phyloP scores from a whole-genome alignment of 2,113 vertebrate species.

The Tonatia bakeri region DNA sequence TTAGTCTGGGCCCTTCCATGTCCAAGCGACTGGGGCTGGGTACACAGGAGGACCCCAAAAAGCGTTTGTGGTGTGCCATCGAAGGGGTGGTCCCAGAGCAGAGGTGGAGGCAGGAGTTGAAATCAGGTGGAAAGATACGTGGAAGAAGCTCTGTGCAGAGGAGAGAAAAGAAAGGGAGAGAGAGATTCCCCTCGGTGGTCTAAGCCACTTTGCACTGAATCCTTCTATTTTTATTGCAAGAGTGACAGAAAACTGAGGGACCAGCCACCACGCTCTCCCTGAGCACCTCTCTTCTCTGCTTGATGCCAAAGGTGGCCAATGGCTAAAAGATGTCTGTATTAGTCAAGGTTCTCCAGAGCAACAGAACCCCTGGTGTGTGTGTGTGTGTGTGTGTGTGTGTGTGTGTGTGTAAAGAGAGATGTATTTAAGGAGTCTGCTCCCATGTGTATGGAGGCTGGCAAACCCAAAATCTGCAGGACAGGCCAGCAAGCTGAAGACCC shows the following conservation, averaged over 20 bases:
- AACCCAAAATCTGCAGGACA: neutral
- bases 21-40: neutral
- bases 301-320: neutral
- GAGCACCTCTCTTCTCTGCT: neutral
- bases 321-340: neutral
- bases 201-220: neutral
- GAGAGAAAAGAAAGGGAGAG: neutral
- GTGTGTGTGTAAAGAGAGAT: neutral
- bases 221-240: neutral
- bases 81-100: neutral
- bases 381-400: too few species aligned
- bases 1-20: neutral
- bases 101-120: neutral
- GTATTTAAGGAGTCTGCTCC: neutral
- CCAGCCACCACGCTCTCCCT: neutral
- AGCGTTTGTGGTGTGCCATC: neutral
- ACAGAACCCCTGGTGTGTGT: accelerated
- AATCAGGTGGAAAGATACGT: neutral
- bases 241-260: neutral
- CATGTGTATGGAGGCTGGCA: neutral
- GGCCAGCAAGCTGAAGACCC: neutral
- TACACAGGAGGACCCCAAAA: neutral
- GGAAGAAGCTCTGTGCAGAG: neutral
- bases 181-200: neutral
- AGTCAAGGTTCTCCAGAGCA: neutral